Base-by-base conservation (phyloP, 1,140 invertebrate species). In the Harpegnathos saltator region DNA sequence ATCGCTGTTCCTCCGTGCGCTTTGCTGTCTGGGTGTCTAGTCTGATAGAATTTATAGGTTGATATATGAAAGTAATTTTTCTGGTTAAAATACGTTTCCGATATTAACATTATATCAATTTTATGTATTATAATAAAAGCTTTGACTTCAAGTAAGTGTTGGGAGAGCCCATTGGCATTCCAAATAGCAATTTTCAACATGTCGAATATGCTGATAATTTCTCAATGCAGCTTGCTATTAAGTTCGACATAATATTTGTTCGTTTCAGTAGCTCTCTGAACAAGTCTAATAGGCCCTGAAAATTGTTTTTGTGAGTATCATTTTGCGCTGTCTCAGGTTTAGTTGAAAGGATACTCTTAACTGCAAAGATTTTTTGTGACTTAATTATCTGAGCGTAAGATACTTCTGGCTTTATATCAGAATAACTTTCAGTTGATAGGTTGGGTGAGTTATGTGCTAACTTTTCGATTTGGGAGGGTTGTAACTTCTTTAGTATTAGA, bases 121-220 rank as follows among this genome's bases (percentile, higher is more conserved):
- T 58, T 9, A 7, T 58, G 54, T 19, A n/a, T 58, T 58, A n/a
- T 11, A 7, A 58, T 58, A 22, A 58, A 58, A 22, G n/a, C 19
- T 58, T 58, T 58, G 19, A 58, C 1, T 19, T 58, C 1, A 5
- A 58, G 54, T 19, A n/a, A 22, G 11, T 58, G 54, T 58, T 58
- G 4, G n/a, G 19, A 58, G n/a, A n/a, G n/a, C n/a, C n/a, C n/a
- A 58, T 58, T 58, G 54, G n/a, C 54, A 22, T 58, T 58, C 54
- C 54, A 58, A 19, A 58, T 4, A 5, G n/a, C 54, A 7, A 58
- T 22, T n/a, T 22, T 58, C 11, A 22, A 4, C 5, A 22, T 19
- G 54, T 58, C 22, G n/a, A 22, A 22, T 7, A 22, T 58, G n/a
- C 54, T 58, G 19, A 19, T 19, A 58, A 11, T 58, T 19, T 58